These are phyloP conservation scores for Microplitis mediator DNA, from an alignment of 1,140 invertebrate genomes.

Conservation along the genomic window DNA sequence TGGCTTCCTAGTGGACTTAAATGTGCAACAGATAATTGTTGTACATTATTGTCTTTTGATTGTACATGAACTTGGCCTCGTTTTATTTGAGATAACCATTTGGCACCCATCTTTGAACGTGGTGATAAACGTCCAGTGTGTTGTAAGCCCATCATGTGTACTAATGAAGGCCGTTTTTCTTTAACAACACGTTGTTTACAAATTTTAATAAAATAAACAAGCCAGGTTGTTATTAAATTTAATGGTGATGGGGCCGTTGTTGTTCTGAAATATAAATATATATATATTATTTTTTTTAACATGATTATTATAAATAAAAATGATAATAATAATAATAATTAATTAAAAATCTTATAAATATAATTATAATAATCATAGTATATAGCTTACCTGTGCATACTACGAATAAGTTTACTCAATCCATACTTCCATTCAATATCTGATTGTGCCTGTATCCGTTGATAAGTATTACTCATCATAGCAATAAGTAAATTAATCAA, in stretches of 20 bases:
- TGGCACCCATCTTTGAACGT: slow-evolving; percentile 81
- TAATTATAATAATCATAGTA: neutral
- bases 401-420: slow-evolving; percentile 95
- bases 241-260: slow-evolving; percentile 97
- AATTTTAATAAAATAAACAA: slow-evolving; percentile 83
- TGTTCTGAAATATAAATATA: slow-evolving; percentile 68
- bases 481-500: slow-evolving; percentile 98
- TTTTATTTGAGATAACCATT: slow-evolving; percentile 85
- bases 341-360: neutral
- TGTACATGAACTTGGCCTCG: slow-evolving; percentile 70
- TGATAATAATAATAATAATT: neutral
- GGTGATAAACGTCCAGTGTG: slow-evolving; percentile 75
- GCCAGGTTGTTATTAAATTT: slow-evolving; percentile 94
- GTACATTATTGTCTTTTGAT: slow-evolving; percentile 74
- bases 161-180: slow-evolving; percentile 80
- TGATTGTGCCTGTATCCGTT: slow-evolving; percentile 97
- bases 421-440: slow-evolving; percentile 99
- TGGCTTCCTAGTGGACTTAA: slow-evolving; percentile 81
- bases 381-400: slow-evolving; percentile 83
- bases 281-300: neutral
- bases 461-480: slow-evolving; percentile 99
- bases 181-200: slow-evolving; percentile 72
- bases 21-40: slow-evolving; percentile 75
- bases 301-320: neutral
- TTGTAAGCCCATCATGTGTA: slow-evolving; percentile 82